Conservation (phyloP, 1,140 invertebrate genomes). For the Melitaea cinxia region DNA sequence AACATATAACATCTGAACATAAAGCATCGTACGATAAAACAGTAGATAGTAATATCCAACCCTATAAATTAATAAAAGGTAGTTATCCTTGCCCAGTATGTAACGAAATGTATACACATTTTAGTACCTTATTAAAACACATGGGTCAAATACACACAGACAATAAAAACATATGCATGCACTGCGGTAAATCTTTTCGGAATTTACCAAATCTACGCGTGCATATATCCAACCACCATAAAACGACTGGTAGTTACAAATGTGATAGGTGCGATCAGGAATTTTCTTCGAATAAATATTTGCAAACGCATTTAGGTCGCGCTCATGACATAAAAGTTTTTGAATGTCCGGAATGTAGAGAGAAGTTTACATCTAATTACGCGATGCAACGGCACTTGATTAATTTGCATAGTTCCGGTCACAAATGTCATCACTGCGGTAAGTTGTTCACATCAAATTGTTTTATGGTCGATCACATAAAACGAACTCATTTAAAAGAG, state of each 20-base stretch:
- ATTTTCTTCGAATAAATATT: slow-evolving; percentile 61
- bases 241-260: slow-evolving; percentile 48
- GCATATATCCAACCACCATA: slow-evolving; percentile 60
- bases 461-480: slow-evolving; percentile 65
- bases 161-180: slow-evolving; percentile 67
- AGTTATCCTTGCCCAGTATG: slow-evolving; percentile 67
- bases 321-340: slow-evolving; percentile 60
- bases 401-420: slow-evolving; percentile 59
- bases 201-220: slow-evolving; percentile 60
- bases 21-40: slow-evolving; percentile 62
- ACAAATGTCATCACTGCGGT: slow-evolving; percentile 63
- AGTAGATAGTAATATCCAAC: slow-evolving; percentile 55
- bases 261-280: slow-evolving; percentile 59
- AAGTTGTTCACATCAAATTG: slow-evolving; percentile 71
- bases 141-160: slow-evolving; percentile 62
- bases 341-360: slow-evolving; percentile 63
- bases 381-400: slow-evolving; percentile 69
- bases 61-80: slow-evolving; percentile 61
- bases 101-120: slow-evolving; percentile 53
- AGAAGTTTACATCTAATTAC: slow-evolving; percentile 63
- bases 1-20: slow-evolving; percentile 62
- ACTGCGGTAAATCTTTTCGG: slow-evolving; percentile 63
- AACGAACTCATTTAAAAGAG: slow-evolving; percentile 69
- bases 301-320: slow-evolving; percentile 60
- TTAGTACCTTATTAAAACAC: slow-evolving; percentile 59